Base-by-base conservation (phyloP, 2,113 vertebrate species). In the Epinephelus lanceolatus region DNA sequence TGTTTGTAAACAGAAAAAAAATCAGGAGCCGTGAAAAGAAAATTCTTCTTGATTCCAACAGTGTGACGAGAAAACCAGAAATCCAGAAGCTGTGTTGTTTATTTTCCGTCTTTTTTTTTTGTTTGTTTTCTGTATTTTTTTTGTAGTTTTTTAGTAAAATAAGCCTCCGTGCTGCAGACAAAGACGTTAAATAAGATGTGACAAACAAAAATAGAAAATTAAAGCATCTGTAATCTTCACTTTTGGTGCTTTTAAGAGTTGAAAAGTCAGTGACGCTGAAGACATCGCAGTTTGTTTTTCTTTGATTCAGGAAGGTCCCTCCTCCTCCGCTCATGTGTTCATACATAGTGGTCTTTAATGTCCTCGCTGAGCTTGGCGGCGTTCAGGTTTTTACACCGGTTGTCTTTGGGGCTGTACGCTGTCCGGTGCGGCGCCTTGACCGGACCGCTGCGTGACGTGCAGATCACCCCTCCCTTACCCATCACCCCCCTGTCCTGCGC, bases 381-480 rank as follows among this genome's bases (percentile, higher is more conserved):
- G 40, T 95, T 96, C 88, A 94, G 86, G 94, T 97, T 96, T 95
- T 98, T 96, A 45, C 95, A 96, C 12, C 97, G 96, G 96, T 99
- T 99, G 96, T 99, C 97, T 93, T 97, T 97, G 89, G 96, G 96
- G 94, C 95, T 95, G 92, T 93, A 94, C 0, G 91, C 89, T 60
- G 95, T 97, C 96, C 97, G 96, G 88, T 94, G 94, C 49, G 96
- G 95, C 71, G 94, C 95, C 88, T 96, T 96, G 84, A 95, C 91
- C 0, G 96, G 95, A 12, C 94, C 89, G 78, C 92, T 93, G 86
- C 89, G 95, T 11, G 92, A 86, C 1, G 93, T 95, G 91, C 96
- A 96, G 87, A 95, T 79, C 62, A 92, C 51, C 42, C 91, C 88
- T 12, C 83, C 84, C 53, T 80, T 91, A 0, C 75, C 73, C 81